Conservation (phyloP, 2,888 invertebrate genomes). For the Eudasyphora cyanicolor region DNA sequence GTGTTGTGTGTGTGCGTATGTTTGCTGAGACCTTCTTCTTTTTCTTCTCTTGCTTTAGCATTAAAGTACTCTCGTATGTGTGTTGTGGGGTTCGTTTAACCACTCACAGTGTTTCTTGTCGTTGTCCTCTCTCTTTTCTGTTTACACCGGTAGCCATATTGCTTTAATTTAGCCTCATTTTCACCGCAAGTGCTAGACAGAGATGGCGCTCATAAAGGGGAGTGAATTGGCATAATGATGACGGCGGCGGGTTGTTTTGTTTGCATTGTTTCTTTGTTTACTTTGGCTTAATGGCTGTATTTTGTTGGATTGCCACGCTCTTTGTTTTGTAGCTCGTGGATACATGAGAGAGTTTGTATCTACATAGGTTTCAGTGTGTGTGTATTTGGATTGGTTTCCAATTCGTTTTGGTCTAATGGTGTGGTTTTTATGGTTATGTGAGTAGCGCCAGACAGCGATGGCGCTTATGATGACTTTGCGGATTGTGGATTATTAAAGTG, state of each 20-base stretch:
- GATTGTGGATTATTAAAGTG: slow-evolving; percentile 39
- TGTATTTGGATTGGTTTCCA: slow-evolving; percentile 59
- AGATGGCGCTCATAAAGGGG: slow-evolving; percentile 1
- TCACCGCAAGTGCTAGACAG: background rate
- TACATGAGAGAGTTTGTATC: slow-evolving; percentile 61
- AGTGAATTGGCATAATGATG: background rate
- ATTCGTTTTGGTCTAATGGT: slow-evolving; percentile 66
- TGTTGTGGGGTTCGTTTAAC: slow-evolving; percentile 13
- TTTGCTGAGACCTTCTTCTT: slow-evolving; percentile 5
- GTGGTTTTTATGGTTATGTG: slow-evolving; percentile 67
- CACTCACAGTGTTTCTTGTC: slow-evolving; percentile 22
- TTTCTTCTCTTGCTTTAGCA: too few species aligned
- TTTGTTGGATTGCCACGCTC: slow-evolving; percentile 62
- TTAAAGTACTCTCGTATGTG: slow-evolving; percentile 43
- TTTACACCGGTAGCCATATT: slow-evolving; percentile 52
- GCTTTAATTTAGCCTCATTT: slow-evolving; percentile 7
- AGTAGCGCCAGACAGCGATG: slow-evolving; percentile 53
- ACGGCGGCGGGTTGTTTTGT: background rate
- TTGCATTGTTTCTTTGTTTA: slow-evolving; percentile 24
- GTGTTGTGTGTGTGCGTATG: slow-evolving; percentile 13
- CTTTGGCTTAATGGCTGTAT: slow-evolving; percentile 60
- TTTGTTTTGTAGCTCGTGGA: slow-evolving; percentile 60
- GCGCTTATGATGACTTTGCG: slow-evolving; percentile 51
- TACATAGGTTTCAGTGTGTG: slow-evolving; percentile 56
- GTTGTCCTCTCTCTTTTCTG: slow-evolving; percentile 40